Base-by-base conservation (phyloP, 2,888 invertebrate genomes). In the Pyralis farinalis region DNA sequence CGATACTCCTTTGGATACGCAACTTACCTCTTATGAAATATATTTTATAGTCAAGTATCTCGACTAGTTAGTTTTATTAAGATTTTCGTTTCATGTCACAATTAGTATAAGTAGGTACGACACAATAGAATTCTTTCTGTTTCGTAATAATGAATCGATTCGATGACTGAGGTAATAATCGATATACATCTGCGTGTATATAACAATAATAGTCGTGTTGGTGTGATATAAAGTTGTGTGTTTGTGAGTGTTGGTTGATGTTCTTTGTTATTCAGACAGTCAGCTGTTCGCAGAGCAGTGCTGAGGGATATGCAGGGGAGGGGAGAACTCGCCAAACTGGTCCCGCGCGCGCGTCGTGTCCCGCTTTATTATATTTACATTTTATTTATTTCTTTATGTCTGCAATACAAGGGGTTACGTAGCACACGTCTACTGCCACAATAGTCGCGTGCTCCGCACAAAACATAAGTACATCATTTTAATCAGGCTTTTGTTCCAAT, bases 231-330 rank as follows among this genome's bases (percentile, higher is more conserved):
- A 10, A 11, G 46, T 58, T 50, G 40, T 53, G 51, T 55, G 47
- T 49, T 53, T 58, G 55, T 54, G 51, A 55, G 51, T 47, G 53
- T 66, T 58, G 53, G 58, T 47, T 63, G 62, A 53, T 57, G 62
- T 75, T 76, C 86, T 86, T 86, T 87, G 87, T 86, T 85, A 73
- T 79, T 60, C 58, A 65, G 49, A 58, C 64, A 66, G 73, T 83
- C 86, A 86, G 86, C 86, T 85, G 86, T 84, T 85, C 63, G 59
- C 40, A 45, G 47, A n/a, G n/a, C n/a, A n/a, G 43, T 43, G 49
- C 47, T 40, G 47, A 44, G 49, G 57, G 54, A 50, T 16, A 34
- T 34, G 31, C 53, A 57, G 61, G 58, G 65, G 51, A 45, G 52
- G 47, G 47, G 47, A 60, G 25, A 69, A 79, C 80, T 70, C 63